Base-by-base conservation (phyloP, 2,113 vertebrate genomes). In the Nestor notabilis region DNA sequence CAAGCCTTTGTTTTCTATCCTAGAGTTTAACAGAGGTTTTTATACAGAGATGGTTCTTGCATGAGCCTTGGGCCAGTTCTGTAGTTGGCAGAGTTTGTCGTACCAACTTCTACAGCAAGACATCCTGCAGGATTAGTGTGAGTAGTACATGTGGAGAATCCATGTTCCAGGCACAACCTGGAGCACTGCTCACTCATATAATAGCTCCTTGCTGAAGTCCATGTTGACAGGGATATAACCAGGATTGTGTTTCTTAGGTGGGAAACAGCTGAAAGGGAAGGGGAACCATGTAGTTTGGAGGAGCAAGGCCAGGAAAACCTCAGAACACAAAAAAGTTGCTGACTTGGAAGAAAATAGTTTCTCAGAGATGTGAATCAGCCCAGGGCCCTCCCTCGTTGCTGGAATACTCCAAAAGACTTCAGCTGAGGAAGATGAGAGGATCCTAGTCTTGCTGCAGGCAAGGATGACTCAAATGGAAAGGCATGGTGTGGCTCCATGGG, bases 401-500 rank as follows among this genome's bases (percentile, higher is more conserved):
- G 75, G 39, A 53, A 49, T 55, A 44, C 44, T 85, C 50, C 69
- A 44, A 31, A 76, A 81, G 14, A 49, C 63, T 52, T 84, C 39
- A 76, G 44, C 44, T 1, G 10, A 76, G 39, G 68, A 76, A 81
- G 63, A 29, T 1, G 2, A 55, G 80, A 92, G 24, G 58, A 92
- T 77, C 46, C 41, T 15, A 17, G 27, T 27, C 24, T 71, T 66
- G 75, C 80, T 81, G 69, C 13, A 1, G 69, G 80, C 85, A 81
- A 66, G 69, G 64, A 61, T 95, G 90, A 95, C 69, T 92, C 89
- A 92, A 55, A 39, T 69, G 69, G 68, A 85, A 92, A 76, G 89
- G 75, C 75, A 77, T 5, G 41, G 75, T 82, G 85, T 66, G 70
- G 46, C 50, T 89, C 17, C 64, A 61, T 39, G 80, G 93, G 89